Percentiles rank a stretch among this genome's conserved stretches.
Conservation (phyloP, 1,140 invertebrate genomes). For the Penaeus japonicus region DNA sequence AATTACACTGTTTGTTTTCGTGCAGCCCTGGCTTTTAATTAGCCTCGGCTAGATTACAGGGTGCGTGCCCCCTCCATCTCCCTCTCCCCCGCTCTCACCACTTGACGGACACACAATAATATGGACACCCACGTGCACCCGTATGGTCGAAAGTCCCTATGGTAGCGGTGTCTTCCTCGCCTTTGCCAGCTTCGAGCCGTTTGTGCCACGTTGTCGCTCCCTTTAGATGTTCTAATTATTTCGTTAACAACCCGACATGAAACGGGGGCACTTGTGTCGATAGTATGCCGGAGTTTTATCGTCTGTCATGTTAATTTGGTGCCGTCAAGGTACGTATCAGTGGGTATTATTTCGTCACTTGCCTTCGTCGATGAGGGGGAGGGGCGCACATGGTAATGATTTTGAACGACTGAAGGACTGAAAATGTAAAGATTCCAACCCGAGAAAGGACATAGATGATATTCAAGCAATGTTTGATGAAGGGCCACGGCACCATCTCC, state of each 20-base stretch:
- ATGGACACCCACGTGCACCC: not conserved
- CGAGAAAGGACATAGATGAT: too few relatives aligned
- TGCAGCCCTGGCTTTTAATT: conserved; percentile 53
- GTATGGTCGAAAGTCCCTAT: not conserved
- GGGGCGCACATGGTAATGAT: too few relatives aligned
- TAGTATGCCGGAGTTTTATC: conserved; percentile 40
- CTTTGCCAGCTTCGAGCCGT: not conserved
- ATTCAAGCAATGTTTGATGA: too few relatives aligned
- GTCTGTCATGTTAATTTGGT: conserved; percentile 36
- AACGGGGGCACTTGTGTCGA: conserved; percentile 31
- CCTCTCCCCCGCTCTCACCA: not conserved
- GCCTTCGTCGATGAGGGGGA: too few relatives aligned
- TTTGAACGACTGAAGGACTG: too few relatives aligned
- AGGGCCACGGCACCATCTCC: too few relatives aligned
- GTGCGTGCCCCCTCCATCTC: conserved; percentile 15
- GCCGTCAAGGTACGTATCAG: not conserved
- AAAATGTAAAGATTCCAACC: too few relatives aligned
- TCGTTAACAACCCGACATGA: conserved; percentile 44
- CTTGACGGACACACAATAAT: not conserved
- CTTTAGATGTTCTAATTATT: conserved; percentile 26
- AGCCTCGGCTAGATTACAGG: conserved; percentile 48
- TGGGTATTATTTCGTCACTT: too few relatives aligned
- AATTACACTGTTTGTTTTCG: conserved; percentile 56
- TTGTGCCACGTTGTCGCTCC: not conserved
- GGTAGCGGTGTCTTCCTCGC: not conserved